These are phyloP conservation scores for Pyrrhosoma nymphula DNA, from an alignment of 2,888 invertebrate species.

Conservation along the genomic window DNA sequence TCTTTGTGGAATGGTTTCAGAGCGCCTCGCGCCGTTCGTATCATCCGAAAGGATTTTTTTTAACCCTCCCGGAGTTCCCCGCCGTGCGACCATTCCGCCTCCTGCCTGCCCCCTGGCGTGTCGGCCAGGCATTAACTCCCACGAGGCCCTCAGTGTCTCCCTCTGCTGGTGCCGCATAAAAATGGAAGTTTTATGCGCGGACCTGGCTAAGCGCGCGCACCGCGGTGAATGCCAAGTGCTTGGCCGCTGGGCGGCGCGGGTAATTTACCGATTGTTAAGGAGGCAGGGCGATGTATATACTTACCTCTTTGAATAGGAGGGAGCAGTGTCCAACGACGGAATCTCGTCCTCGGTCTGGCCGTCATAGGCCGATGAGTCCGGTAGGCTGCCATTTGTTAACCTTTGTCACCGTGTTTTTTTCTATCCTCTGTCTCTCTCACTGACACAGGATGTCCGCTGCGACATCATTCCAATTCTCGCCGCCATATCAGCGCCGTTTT, in stretches of 20 bases:
- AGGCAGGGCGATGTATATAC: not conserved
- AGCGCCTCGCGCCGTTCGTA: no score
- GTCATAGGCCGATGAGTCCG: slow-evolving; percentile 31
- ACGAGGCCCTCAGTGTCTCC: slow-evolving; percentile 35
- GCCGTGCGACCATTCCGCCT: not conserved
- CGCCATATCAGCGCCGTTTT: not conserved
- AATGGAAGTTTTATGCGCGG: slow-evolving; percentile 3
- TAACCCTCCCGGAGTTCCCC: no score
- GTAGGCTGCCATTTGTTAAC: not conserved
- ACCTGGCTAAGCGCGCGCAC: slow-evolving; percentile 6
- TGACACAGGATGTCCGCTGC: no score
- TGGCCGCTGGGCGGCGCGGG: not conserved
- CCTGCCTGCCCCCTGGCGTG: slow-evolving; percentile 26
- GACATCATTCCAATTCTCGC: no score
- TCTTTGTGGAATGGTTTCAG: no score
- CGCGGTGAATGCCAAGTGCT: not conserved
- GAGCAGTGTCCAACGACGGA: not conserved
- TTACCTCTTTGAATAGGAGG: not conserved
- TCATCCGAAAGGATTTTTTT: no score
- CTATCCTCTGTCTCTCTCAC: no score
- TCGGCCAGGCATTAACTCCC: slow-evolving; percentile 27
- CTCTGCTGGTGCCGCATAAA: slow-evolving; percentile 37
- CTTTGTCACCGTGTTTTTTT: not conserved
- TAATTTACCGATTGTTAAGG: slow-evolving; percentile 8
- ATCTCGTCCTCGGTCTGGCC: not conserved